Percentiles rank a stretch among this genome's conserved stretches.
These are phyloP conservation scores for Pectinophora gossypiella DNA, from an alignment of 1,140 invertebrate genomes.

Conservation along the genomic window DNA sequence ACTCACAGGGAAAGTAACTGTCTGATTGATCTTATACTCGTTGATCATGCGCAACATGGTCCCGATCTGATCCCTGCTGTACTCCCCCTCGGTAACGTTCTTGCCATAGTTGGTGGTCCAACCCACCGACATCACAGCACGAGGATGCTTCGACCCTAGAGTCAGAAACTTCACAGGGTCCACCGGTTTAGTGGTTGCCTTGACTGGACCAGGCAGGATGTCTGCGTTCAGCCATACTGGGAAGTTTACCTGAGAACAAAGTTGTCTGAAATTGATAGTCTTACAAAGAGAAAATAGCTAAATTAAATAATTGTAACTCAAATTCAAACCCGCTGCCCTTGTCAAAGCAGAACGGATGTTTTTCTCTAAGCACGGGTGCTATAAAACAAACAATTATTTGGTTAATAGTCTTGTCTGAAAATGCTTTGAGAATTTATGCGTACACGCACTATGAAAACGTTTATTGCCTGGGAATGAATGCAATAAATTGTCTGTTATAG, in stretches of 20 bases:
- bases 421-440: too few species aligned
- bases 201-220: constrained; percentile 87
- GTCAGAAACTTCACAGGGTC: constrained; percentile 80
- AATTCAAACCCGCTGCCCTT: too few species aligned
- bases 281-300: too few species aligned
- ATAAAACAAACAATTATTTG: too few species aligned
- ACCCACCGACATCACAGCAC: constrained; percentile 86
- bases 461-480: too few species aligned
- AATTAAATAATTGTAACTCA: too few species aligned
- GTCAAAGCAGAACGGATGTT: too few species aligned
- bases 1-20: constrained; percentile 87
- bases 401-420: too few species aligned
- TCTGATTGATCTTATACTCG: constrained; percentile 76
- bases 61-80: constrained; percentile 81
- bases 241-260: constrained; percentile 81
- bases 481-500: too few species aligned
- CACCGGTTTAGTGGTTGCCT: constrained; percentile 78
- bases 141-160: constrained; percentile 77
- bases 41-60: constrained; percentile 83
- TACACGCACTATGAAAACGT: too few species aligned
- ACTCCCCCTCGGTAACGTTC: constrained; percentile 76
- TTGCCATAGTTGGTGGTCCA: constrained; percentile 87
- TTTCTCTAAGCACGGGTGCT: too few species aligned
- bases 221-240: constrained; percentile 95
- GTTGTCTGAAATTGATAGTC: too few species aligned